Evolutionary conservation across 2,797 vertebrate genomes (phyloP), one percentile per base, ranked within the genome.

Genomic region (Hyperoplus immaculatus): DNA sequence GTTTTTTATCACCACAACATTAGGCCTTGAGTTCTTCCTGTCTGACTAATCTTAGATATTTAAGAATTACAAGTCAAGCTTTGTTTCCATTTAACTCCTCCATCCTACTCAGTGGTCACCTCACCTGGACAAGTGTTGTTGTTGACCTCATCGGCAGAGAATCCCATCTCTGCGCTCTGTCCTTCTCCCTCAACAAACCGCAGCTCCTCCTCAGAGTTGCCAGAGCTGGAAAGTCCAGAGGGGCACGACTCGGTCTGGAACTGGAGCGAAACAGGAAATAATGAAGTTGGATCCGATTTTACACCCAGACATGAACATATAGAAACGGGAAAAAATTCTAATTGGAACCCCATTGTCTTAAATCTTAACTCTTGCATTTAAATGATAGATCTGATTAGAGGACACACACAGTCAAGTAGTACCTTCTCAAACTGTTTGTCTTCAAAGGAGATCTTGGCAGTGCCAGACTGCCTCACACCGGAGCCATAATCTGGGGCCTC

Each of bases 381-480:
- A 29, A 55, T 7, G 6, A 57, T 4, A 55, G 21, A 1, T 39
- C 56, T 61, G n/a, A 41, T 56, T 45, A 57, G 50, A 8, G 46
- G 9, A 36, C 5, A 36, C 58, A 4, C 6, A 29, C 29, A 29
- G 15, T 0, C 7, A 16, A 4, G 10, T 16, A 45, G 8, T 81
- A 99, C 98, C 97, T 98, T 99, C 87, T 99, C 98, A 81, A 98
- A 99, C 82, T 99, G 97, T 82, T 98, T 97, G 80, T 99, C 98
- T 0, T 98, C 97, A 47, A 99, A 99, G 50, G 98, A 98, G 85
- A 99, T 99, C 90, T 97, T 98, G 61, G 97, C 98, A 0, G 95
- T 99, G 77, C 98, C 98, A 0, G 98, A 99, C 80, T 99, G 98
- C 75, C 97, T 95, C 76, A 99, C 98, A 0, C 98, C 98, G 0